Base-by-base conservation (phyloP, 2,113 vertebrate species). In the Misgurnus mizolepis region DNA sequence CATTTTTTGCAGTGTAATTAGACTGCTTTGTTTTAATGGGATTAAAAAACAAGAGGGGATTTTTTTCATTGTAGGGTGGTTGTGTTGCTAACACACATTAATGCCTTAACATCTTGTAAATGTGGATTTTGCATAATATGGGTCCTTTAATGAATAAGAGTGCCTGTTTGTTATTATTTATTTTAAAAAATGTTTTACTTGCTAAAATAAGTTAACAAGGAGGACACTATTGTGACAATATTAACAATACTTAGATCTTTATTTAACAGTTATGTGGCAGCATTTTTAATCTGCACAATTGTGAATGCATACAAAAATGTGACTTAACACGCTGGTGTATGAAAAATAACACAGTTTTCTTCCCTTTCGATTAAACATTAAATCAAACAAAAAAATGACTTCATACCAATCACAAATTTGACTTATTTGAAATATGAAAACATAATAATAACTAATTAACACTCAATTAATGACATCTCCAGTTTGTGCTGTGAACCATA, bases 331-430 rank as follows among this genome's bases (percentile, higher is more conserved):
- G 40, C 39, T 56, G 55, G 67, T 69, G 12, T 72, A 18, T 60
- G 6, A 41, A 45, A 34, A 60, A n/a, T 27, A 74, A 72, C n/a
- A 11, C n/a, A 11, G 45, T 18, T 41, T 72, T 10, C 10, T 41
- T 55, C 1, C 6, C 39, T 73, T 43, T 15, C 15, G 9, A n/a
- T 72, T 41, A 72, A 43, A 43, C n/a, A 60, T 27, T 3, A 12
- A 73, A 45, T 10, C 55, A 74, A 60, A 74, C 45, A 73, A 0
- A 73, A 70, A 68, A 55, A 49, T 27, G 22, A 47, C 10, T 47
- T 56, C 34, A 12, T 3, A 72, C n/a, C 47, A 22, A 45, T 4
- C n/a, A 45, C 39, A 22, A 15, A 22, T 60, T 27, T 22, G 40
- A 58, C 10, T 45, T 56, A 34, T 34, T 34, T 34, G 27, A 34